Evolutionary conservation across 2,113 vertebrate genomes (phyloP), one percentile per base, ranked within the genome.

Genomic region (Opisthocomus hoazin): DNA sequence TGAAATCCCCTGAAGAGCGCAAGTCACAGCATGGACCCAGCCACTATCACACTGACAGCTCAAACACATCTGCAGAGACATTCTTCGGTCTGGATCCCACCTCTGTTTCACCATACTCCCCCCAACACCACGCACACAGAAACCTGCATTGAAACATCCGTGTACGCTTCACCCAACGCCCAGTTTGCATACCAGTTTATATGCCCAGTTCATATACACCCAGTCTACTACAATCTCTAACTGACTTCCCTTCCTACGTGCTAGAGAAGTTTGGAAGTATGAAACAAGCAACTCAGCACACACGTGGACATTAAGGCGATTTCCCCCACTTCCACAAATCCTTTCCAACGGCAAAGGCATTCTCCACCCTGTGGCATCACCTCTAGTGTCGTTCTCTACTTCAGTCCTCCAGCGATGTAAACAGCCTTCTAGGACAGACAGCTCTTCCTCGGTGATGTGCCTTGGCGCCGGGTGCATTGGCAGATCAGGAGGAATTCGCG

Each of bases 341-440:
- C 41, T 61, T 81, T 27, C 65, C 78, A 85, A 32, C 4, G 4
- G 34, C 14, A 92, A 53, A 39, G 14, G 48, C 13, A 26, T 10
- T 11, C 17, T 48, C 27, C 89, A 46, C 32, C 8, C 70, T 39
- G 85, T 68, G 30, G 13, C 46, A 46, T 70, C 97, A 99, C 99
- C 99, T 91, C 98, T 98, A 11, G 99, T 99, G 97, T 99, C 99
- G 4, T 99, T 99, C 97, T 99, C 99, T 97, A 99, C 99, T 97
- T 99, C 99, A 27, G 98, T 99, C 98, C 99, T 99, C 99, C 99
- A 99, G 92, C 99, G 99, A 95, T 99, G 99, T 97, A 99, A 98
- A 92, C 99, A 99, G 87, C 98, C 98, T 90, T 99, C 99, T 34
- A 99, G 98, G 54, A 99, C 99, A 90, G 98, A 98, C 46, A 99